These are phyloP conservation scores for Eublepharis macularius DNA, from an alignment of 2,113 vertebrate species.

Conservation along the genomic window DNA sequence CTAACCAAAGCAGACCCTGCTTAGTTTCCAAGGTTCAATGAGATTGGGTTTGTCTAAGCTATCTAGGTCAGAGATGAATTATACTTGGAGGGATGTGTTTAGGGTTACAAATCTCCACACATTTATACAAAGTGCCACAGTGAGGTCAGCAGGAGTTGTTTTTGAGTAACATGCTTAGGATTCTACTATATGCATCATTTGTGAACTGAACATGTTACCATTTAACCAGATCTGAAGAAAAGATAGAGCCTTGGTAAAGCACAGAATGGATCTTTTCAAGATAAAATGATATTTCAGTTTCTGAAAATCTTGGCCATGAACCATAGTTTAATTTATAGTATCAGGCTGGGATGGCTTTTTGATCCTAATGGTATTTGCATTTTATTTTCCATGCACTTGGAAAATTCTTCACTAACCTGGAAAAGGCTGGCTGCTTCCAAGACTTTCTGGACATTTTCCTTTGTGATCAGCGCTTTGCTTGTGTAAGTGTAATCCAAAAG, in stretches of 20 bases:
- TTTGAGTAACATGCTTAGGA: background rate
- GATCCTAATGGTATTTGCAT: background rate
- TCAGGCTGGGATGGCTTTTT: background rate
- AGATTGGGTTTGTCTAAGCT: too few relatives aligned
- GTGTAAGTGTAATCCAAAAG: conserved; percentile 96
- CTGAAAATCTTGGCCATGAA: background rate
- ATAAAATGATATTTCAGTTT: background rate
- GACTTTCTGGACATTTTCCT: conserved; percentile 89
- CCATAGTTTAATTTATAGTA: background rate
- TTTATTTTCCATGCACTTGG: background rate
- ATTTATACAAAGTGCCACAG: background rate
- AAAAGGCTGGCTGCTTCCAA: conserved; percentile 95
- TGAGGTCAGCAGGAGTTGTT: background rate
- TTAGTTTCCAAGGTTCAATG: too few relatives aligned
- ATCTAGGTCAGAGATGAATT: too few relatives aligned
- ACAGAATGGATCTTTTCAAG: background rate
- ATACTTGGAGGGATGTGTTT: too few relatives aligned
- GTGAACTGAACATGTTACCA: background rate
- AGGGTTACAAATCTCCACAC: background rate
- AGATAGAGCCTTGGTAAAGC: background rate
- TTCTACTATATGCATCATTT: background rate
- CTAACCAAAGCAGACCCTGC: too few relatives aligned
- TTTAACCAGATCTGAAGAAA: background rate
- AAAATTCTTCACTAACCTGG: conserved; percentile 80
- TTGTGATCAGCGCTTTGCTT: conserved; percentile 89